Evolutionary conservation across 2,113 vertebrate species (phyloP).

Genomic region (Oncorhynchus tshawytscha): DNA sequence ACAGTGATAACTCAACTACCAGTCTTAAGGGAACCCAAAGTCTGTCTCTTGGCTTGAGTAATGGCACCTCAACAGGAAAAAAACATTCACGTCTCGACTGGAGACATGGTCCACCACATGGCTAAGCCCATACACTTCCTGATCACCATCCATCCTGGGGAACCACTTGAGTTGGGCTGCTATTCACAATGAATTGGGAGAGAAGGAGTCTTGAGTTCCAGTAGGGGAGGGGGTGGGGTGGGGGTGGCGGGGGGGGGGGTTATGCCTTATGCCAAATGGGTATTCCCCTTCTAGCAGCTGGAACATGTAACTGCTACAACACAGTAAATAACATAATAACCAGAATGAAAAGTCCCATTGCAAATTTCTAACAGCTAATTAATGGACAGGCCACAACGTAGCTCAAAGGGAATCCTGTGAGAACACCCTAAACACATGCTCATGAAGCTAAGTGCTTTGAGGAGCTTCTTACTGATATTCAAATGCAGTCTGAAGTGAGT

Average conservation of each 20-base stretch:
- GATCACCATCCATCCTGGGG: slow-evolving; percentile 13
- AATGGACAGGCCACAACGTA: background rate
- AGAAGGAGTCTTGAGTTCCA: background rate
- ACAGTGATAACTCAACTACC: slow-evolving; percentile 19
- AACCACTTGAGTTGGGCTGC: background rate
- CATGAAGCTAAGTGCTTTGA: too few relatives aligned
- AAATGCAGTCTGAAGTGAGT: too few relatives aligned
- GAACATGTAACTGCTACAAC: background rate
- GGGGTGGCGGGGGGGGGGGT: too few relatives aligned
- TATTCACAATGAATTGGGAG: slow-evolving; percentile 12
- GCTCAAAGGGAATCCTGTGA: background rate
- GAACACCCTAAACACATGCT: too few relatives aligned
- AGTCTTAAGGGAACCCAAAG: background rate
- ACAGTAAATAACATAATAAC: background rate
- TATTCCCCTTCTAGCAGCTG: background rate
- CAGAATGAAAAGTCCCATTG: background rate
- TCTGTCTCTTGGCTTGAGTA: background rate
- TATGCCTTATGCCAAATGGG: background rate
- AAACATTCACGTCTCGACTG: slow-evolving; percentile 28
- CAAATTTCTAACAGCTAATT: background rate
- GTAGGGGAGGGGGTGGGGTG: background rate
- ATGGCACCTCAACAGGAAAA: slow-evolving; percentile 37
- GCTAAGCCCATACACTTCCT: slow-evolving; percentile 54
- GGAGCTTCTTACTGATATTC: too few relatives aligned
- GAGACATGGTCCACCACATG: slow-evolving; percentile 8